These are phyloP conservation scores for Oreochromis mossambicus DNA, from an alignment of 2,797 vertebrate genomes.

Conservation along the genomic window DNA sequence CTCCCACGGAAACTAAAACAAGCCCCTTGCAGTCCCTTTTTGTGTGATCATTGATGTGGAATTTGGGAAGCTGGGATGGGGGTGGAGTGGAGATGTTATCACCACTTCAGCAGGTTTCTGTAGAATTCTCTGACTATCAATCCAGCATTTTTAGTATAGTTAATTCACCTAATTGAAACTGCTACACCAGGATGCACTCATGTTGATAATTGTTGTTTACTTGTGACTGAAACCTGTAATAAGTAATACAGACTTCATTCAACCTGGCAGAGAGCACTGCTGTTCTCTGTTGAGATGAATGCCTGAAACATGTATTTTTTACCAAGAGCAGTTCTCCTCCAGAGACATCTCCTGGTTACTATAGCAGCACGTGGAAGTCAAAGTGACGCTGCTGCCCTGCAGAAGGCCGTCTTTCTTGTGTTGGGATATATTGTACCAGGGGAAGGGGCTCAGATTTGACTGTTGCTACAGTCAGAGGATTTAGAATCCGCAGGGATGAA, in stretches of 20 bases:
- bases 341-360: slow-evolving; percentile 9
- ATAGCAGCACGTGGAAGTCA: slow-evolving; percentile 4
- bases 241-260: neutral
- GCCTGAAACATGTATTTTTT: neutral
- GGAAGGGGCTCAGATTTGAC: neutral
- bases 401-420: neutral
- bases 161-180: neutral
- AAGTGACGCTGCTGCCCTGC: slow-evolving; percentile 1
- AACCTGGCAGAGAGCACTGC: neutral
- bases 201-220: neutral
- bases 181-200: neutral
- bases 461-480: slow-evolving; percentile 2
- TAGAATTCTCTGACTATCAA: neutral
- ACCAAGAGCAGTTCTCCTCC: neutral
- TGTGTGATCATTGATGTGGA: slow-evolving; percentile 61
- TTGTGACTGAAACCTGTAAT: neutral
- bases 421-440: neutral
- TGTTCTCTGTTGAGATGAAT: neutral
- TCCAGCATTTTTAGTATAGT: neutral
- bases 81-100: neutral
- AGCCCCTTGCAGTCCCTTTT: slow-evolving; percentile 15
- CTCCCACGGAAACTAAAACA: slow-evolving; percentile 43
- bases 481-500: neutral
- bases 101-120: slow-evolving; percentile 2
- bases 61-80: slow-evolving; percentile 22